phyloP scores from a whole-genome alignment of 2,797 vertebrate species.

The Cyprinodon diabolis region DNA sequence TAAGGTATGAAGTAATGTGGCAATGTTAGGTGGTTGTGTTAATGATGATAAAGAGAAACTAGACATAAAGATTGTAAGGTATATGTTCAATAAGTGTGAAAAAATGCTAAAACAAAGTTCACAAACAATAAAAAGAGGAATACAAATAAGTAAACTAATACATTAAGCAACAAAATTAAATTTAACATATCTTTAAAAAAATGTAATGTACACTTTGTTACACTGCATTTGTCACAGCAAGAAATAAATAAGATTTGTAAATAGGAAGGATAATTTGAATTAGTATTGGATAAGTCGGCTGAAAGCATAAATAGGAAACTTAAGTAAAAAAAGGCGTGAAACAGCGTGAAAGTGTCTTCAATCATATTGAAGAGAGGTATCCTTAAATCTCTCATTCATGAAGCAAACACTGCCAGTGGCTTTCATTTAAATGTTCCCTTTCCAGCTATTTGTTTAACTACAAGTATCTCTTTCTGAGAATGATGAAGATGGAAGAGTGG shows the following conservation, averaged over 20 bases:
- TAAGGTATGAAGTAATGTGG: background rate
- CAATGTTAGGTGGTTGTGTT: too few relatives aligned
- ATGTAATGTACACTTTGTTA: background rate
- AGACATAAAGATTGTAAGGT: background rate
- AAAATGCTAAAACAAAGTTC: background rate
- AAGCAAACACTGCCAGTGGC: constrained; percentile 9
- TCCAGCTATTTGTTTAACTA: constrained; percentile 38
- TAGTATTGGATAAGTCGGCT: background rate
- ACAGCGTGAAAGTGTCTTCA: background rate
- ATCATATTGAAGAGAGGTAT: background rate
- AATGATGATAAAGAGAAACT: background rate
- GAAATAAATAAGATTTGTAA: background rate
- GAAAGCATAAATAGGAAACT: background rate
- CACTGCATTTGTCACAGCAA: background rate
- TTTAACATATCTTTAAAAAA: too few relatives aligned
- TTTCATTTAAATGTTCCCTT: constrained; percentile 11
- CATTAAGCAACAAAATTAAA: background rate
- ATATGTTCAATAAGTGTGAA: background rate
- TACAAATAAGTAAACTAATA: background rate
- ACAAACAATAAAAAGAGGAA: background rate
- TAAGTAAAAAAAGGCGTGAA: background rate
- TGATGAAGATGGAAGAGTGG: constrained; percentile 26
- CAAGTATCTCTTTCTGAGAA: constrained; percentile 33
- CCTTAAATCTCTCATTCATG: constrained; percentile 4
- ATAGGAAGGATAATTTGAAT: background rate